Evolutionary conservation across 2,888 invertebrate species (phyloP).

Genomic region (Drosophila pegasa): DNA sequence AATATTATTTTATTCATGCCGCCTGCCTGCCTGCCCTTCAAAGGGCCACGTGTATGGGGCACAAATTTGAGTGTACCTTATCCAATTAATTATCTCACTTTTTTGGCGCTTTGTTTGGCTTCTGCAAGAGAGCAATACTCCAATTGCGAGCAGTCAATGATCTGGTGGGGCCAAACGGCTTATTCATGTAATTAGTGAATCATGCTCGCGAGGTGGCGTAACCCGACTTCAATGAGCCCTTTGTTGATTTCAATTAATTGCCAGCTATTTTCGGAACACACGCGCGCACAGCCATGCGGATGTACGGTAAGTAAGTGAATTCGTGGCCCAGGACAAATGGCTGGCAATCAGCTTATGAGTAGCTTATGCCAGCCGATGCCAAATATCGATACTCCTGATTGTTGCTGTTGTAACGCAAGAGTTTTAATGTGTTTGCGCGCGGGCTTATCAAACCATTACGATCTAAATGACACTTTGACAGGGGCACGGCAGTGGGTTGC

Average conservation of each 20-base stretch:
- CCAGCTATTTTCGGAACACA: constrained; percentile 39
- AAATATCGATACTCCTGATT: constrained; percentile 62
- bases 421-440: constrained; percentile 78
- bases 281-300: constrained; percentile 30
- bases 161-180: background rate
- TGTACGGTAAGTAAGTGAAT: constrained; percentile 58
- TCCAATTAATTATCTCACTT: constrained; percentile 50
- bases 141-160: background rate
- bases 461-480: constrained; percentile 85
- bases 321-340: constrained; percentile 64
- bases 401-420: constrained; percentile 56
- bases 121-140: constrained; percentile 13
- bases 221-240: constrained; percentile 39
- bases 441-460: constrained; percentile 85
- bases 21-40: constrained; percentile 7
- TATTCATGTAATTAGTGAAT: constrained; percentile 33
- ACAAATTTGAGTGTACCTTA: constrained; percentile 34
- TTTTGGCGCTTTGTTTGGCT: constrained; percentile 21
- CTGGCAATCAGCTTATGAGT: constrained; percentile 77
- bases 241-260: constrained; percentile 72
- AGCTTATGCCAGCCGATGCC: constrained; percentile 65
- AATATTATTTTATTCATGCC: constrained; percentile 10
- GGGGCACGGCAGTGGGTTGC: constrained; percentile 70
- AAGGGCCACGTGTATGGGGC: constrained; percentile 1
- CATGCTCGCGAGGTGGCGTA: constrained; percentile 42